Conservation (phyloP, 1,140 invertebrate species). For the Tenebrio molitor region DNA sequence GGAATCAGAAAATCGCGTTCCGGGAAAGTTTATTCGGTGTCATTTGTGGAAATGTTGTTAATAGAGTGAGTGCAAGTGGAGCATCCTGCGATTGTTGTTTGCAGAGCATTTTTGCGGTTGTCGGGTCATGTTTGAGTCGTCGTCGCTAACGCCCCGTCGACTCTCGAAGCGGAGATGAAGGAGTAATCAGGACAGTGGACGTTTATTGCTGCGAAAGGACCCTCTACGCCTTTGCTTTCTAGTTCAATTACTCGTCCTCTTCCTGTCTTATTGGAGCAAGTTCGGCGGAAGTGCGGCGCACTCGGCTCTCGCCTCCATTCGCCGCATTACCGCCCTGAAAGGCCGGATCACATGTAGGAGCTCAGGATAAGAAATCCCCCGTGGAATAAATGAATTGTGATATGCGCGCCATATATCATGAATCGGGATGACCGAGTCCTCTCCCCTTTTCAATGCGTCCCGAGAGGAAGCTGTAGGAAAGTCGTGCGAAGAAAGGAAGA, state of each 20-base stretch:
- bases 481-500: too few species aligned
- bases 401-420: conserved; percentile 35
- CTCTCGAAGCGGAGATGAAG: not conserved
- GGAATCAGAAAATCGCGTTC: too few species aligned
- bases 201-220: conserved; percentile 36
- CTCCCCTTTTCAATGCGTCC: conserved; percentile 15
- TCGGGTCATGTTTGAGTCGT: too few species aligned
- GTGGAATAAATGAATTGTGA: conserved; percentile 49
- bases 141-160: not conserved
- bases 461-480: conserved; percentile 41
- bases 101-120: too few species aligned
- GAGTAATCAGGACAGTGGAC: conserved; percentile 24
- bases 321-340: conserved; percentile 41
- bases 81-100: too few species aligned
- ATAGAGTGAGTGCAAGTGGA: too few species aligned
- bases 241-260: conserved; percentile 29
- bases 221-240: conserved; percentile 11
- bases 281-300: conserved; percentile 26
- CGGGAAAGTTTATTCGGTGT: too few species aligned
- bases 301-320: conserved; percentile 18
- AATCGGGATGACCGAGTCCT: conserved; percentile 46
- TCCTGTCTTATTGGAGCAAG: conserved; percentile 19
- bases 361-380: conserved; percentile 45
- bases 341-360: conserved; percentile 36
- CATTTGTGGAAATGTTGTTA: too few species aligned